Base-by-base conservation (phyloP, 2,113 vertebrate species). In the Caracal caracal region DNA sequence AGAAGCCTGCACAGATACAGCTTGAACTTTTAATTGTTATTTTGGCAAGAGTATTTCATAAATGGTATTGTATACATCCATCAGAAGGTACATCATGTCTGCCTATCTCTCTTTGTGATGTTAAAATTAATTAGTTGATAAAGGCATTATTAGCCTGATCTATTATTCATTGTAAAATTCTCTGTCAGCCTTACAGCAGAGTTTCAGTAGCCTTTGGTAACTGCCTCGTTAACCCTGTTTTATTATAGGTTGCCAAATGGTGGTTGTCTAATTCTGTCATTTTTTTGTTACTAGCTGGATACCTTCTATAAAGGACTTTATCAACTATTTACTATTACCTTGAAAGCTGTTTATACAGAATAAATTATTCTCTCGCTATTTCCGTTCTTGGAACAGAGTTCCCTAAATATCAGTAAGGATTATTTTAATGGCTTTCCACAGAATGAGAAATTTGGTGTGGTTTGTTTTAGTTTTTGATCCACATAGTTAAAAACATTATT, bases 401-500 rank as follows among this genome's bases (percentile, higher is more conserved):
- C 84, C 35, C 4, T 84, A 49, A 88, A 35, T 10, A 88, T 85
- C 28, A 93, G 9, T 94, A 68, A 94, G 88, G 28, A 87, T 66
- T 93, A 51, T 97, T 88, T 86, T 95, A 93, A 93, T 95, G 51
- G 24, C 40, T 93, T 96, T 79, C 51, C 15, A 85, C 1, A 56
- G 33, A 84, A 81, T 91, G n/a, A 93, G 65, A 97, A 90, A 93
- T 6, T 93, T 93, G 53, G 6, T 92, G 6, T 84, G 16, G 19
- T 40, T 75, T 88, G 37, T 85, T 96, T 51, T 75, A 65, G 17
- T 93, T 96, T 90, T 90, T 76, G 88, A 84, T 96, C 33, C 19
- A 28, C 28, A 84, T 10, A 75, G 10, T 95, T 93, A 92, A 94
- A 93, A 53, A 19, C 53, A 80, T 79, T 86, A 61, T 94, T 92